phyloP scores from a whole-genome alignment of 2,113 vertebrate species.

The Ammodytes marinus region DNA sequence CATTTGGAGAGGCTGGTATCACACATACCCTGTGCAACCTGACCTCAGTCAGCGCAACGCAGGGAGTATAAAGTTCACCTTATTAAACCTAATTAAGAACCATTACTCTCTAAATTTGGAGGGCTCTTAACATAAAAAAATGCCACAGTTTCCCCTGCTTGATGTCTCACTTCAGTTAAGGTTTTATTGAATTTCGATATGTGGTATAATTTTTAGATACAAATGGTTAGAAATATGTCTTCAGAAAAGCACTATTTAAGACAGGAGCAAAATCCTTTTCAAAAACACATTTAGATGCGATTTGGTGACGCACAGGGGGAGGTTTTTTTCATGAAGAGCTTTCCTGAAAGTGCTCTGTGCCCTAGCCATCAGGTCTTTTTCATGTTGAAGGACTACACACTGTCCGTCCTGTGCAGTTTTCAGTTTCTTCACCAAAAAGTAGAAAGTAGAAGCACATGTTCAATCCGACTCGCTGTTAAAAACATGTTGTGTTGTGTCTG shows the following conservation, averaged over 20 bases:
- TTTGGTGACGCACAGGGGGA: neutral
- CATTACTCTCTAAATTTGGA: conserved; percentile 20
- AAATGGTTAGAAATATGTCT: neutral
- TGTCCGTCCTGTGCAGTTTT: no score
- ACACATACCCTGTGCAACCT: conserved; percentile 32
- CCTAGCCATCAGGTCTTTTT: neutral
- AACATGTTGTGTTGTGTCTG: no score
- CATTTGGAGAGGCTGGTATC: conserved; percentile 45
- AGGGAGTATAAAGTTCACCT: conserved; percentile 24
- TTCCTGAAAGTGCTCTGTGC: neutral
- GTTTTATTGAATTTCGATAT: neutral
- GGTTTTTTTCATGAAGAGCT: neutral
- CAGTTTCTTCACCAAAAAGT: neutral
- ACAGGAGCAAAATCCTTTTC: neutral
- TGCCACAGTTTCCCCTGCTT: neutral
- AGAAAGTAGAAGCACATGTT: neutral
- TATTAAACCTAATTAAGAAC: conserved; percentile 42
- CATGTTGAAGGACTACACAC: neutral
- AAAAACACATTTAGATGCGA: neutral
- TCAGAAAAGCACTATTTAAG: neutral
- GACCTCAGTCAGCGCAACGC: conserved; percentile 18
- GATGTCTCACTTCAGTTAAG: neutral
- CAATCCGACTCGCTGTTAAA: neutral
- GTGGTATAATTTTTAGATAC: neutral
- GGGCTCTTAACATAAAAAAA: conserved; percentile 21